Conservation (phyloP, 2,888 invertebrate genomes). For the Philereme transversata region DNA sequence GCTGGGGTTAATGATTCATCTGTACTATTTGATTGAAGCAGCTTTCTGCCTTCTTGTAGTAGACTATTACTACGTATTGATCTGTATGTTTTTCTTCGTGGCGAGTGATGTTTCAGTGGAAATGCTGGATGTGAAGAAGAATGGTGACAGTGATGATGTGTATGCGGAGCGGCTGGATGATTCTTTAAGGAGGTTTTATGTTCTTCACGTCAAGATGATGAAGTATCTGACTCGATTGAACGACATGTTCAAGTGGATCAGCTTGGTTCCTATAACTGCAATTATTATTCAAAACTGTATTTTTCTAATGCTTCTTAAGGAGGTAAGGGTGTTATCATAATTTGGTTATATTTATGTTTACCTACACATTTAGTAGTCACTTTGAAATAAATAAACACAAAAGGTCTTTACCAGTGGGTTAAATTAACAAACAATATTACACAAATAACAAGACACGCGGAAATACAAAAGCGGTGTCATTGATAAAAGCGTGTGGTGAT, state of each 20-base stretch:
- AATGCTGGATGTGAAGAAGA: slow-evolving; percentile 43
- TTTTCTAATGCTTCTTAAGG: slow-evolving; percentile 53
- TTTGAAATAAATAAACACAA: no score
- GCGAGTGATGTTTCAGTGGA: slow-evolving; percentile 52
- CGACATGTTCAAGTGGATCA: slow-evolving; percentile 60
- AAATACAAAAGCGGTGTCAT: no score
- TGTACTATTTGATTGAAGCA: slow-evolving; percentile 51
- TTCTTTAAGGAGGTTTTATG: slow-evolving; percentile 53
- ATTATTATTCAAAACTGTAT: slow-evolving; percentile 52
- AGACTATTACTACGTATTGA: slow-evolving; percentile 64
- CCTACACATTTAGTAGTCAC: no score
- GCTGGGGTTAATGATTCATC: slow-evolving; percentile 57
- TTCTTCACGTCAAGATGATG: slow-evolving; percentile 51
- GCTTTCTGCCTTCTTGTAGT: slow-evolving; percentile 47
- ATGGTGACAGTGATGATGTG: slow-evolving; percentile 34
- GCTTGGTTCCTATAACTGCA: slow-evolving; percentile 54
- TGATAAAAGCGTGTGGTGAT: no score
- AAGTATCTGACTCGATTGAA: slow-evolving; percentile 54
- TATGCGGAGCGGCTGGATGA: slow-evolving; percentile 53
- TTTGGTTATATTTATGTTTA: no score
- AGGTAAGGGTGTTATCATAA: slow-evolving; percentile 44
- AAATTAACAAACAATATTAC: no score
- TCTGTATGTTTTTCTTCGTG: slow-evolving; percentile 54
- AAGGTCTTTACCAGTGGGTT: no score
- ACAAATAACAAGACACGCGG: no score